These are phyloP conservation scores for Agonopterix arenella DNA, from an alignment of 2,888 invertebrate species.

Conservation along the genomic window DNA sequence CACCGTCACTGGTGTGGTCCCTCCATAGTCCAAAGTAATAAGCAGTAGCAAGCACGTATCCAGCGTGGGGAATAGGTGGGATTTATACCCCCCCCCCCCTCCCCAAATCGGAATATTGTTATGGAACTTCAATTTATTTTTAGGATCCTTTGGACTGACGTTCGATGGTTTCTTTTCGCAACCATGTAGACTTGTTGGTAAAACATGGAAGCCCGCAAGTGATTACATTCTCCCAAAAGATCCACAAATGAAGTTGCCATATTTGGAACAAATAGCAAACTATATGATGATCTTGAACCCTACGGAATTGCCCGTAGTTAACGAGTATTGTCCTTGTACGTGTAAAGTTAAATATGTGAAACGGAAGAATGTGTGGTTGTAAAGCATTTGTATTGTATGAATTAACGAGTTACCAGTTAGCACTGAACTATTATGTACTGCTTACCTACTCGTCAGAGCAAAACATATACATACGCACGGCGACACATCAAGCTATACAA, in stretches of 20 bases:
- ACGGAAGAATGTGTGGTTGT: constrained; percentile 27
- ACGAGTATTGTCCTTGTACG: constrained; percentile 32
- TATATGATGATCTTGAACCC: constrained; percentile 31
- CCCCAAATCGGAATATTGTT: no score
- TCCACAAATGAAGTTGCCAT: constrained; percentile 42
- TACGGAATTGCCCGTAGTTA: constrained; percentile 38
- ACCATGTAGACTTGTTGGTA: constrained; percentile 60
- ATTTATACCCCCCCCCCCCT: no score
- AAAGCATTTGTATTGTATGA: not conserved
- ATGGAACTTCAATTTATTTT: no score
- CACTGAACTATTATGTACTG: no score
- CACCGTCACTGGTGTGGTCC: no score
- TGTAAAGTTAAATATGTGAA: constrained; percentile 31
- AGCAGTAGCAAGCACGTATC: no score
- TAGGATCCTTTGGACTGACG: constrained; percentile 73
- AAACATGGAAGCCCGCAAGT: constrained; percentile 61
- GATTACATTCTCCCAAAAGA: constrained; percentile 51
- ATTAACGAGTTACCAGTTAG: not conserved
- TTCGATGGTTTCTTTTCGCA: constrained; percentile 76
- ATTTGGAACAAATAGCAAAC: constrained; percentile 50
- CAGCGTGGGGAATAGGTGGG: no score
- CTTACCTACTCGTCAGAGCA: no score
- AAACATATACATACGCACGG: no score
- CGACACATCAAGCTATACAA: no score
- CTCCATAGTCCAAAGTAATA: no score